Conservation (phyloP, 2,113 vertebrate genomes). For the Austrofundulus limnaeus region DNA sequence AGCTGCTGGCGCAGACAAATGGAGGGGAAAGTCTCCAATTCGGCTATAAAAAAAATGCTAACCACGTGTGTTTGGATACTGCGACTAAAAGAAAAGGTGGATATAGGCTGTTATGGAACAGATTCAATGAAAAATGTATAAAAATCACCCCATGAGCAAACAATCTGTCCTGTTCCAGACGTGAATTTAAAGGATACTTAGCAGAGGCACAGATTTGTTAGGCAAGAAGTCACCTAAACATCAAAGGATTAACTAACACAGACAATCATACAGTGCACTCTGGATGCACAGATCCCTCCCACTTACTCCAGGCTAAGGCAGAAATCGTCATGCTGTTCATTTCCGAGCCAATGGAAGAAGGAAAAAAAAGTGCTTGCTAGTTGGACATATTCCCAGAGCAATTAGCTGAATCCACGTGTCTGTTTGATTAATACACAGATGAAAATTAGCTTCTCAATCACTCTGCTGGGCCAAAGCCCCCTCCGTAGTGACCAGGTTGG, state of each 20-base stretch:
- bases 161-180: slow-evolving; percentile 15
- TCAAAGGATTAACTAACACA: slow-evolving; percentile 28
- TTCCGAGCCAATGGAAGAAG: slow-evolving; percentile 30
- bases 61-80: slow-evolving; percentile 26
- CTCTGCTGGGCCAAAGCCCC: slow-evolving; percentile 19
- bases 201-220: background rate
- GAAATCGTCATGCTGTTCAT: slow-evolving; percentile 50
- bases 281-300: slow-evolving; percentile 29
- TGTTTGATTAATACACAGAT: slow-evolving; percentile 75
- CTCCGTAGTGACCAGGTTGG: slow-evolving; percentile 30
- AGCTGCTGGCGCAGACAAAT: slow-evolving; percentile 17
- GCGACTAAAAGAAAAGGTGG: slow-evolving; percentile 3
- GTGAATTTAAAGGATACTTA: slow-evolving; percentile 12
- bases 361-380: slow-evolving; percentile 28
- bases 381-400: slow-evolving; percentile 75
- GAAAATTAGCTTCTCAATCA: slow-evolving; percentile 61
- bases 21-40: slow-evolving; percentile 11
- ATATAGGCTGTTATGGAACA: slow-evolving; percentile 6
- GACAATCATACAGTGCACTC: slow-evolving; percentile 29
- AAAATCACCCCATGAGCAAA: background rate
- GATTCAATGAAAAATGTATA: slow-evolving; percentile 16
- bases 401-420: slow-evolving; percentile 73
- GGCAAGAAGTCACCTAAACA: slow-evolving; percentile 19
- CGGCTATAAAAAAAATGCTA: slow-evolving; percentile 31
- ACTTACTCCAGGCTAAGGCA: slow-evolving; percentile 30